These are phyloP conservation scores for Montipora capitata DNA, from an alignment of 92 coral and sea anemone genomes.

Conservation along the genomic window DNA sequence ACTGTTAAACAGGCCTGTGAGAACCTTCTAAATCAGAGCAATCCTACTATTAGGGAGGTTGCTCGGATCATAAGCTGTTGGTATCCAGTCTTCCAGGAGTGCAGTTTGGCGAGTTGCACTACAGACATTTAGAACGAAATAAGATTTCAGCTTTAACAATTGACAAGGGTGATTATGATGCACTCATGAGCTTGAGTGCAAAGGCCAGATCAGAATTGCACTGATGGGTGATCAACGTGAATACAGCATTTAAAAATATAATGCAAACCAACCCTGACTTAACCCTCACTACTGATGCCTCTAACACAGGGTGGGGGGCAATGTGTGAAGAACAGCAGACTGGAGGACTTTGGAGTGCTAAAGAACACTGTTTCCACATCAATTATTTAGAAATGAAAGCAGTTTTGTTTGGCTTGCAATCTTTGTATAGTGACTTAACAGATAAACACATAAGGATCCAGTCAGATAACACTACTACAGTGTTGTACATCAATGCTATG, in stretches of 20 bases:
- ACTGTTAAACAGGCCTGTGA: no score
- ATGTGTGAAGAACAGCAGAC: constrained; percentile 4
- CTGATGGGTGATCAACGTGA: constrained; percentile 54
- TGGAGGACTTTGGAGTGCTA: constrained; percentile 35
- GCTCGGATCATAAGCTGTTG: no score
- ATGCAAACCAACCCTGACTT: constrained; percentile 41
- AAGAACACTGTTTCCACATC: constrained; percentile 36
- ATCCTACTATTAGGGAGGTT: no score
- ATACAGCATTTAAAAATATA: constrained; percentile 12
- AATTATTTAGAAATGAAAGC: constrained; percentile 60
- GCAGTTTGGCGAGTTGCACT: no score
- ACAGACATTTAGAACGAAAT: no score
- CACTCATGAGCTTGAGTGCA: no score
- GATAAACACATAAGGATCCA: constrained; percentile 23
- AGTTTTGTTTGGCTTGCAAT: constrained; percentile 48
- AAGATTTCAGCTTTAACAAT: no score
- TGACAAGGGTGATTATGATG: no score
- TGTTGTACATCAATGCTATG: constrained; percentile 27
- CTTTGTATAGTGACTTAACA: constrained; percentile 13
- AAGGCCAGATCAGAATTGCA: constrained; percentile 17
- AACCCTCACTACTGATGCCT: constrained; percentile 58
- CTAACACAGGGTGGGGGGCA: constrained; percentile 37
- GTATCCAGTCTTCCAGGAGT: no score
- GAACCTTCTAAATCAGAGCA: no score
- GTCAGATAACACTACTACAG: constrained; percentile 61